Evolutionary conservation across 2,113 vertebrate species (phyloP), one percentile per base, ranked within the genome.

Genomic region (Gila orcuttii): DNA sequence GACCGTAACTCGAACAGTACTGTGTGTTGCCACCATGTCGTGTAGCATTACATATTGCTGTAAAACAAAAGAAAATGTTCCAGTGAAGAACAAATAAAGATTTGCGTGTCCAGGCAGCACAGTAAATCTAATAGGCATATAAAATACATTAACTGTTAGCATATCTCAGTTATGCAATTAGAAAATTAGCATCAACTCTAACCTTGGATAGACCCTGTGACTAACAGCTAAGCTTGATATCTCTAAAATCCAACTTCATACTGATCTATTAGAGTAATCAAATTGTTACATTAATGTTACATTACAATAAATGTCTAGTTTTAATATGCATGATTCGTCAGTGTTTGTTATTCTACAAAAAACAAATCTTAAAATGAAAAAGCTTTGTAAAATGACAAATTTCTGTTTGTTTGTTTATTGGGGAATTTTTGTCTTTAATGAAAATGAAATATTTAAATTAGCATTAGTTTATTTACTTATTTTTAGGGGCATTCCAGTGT

Each of bases 1-100:
- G 90, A 99, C 95, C 50, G 98, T 97, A 87, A 99, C 97, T 88
- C 98, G 96, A 86, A 98, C 96, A 91, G 96, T 95, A 94, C 97
- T 98, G 92, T 99, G 97, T 90, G 97, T 89, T 90, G 97, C 97
- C 95, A 99, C 98, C 98, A 99, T 99, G 90, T 99, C 97, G 68
- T 97, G 97, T 89, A 99, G 96, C 96, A 97, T 98, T 91, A 97
- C 86, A 88, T 98, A 99, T 98, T 99, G 98, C 98, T 99, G 93
- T 84, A 93, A 84, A 92, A 6, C 66, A 55, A 84, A 81, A 85
- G 89, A 2, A 74, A 59, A 83, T 82, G 4, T 31, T 10, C 47
- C 12, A 39, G 31, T 25, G 45, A 82, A 64, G 62, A 11, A 33
- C 6, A 74, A n/a, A n/a, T 85, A 73, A 75, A 55, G 33, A 31